A percentile compares a stretch with the other conserved stretches of the same genome.
phyloP scores from a whole-genome alignment of 2,797 vertebrate species.

The Enteromius unitaeniatus region DNA sequence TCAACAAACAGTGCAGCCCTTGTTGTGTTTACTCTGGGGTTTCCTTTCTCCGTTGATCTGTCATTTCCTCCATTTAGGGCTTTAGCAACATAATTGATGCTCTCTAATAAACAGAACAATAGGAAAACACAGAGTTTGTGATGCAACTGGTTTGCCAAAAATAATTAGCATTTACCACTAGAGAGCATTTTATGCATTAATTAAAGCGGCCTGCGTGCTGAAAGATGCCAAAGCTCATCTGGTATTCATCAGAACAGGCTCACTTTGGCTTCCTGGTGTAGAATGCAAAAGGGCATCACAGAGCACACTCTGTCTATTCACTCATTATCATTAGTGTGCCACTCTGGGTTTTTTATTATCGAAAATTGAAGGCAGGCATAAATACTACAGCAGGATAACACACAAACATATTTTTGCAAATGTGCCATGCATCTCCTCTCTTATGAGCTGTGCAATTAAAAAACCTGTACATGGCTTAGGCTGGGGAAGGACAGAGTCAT shows the following conservation, averaged over 20 bases:
- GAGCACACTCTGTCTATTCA: constrained; percentile 54
- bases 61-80: constrained; percentile 39
- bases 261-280: constrained; percentile 47
- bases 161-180: constrained; percentile 49
- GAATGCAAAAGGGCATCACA: constrained; percentile 53
- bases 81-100: constrained; percentile 43
- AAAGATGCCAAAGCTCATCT: constrained; percentile 57
- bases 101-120: constrained; percentile 50
- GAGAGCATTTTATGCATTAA: constrained; percentile 55
- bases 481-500: constrained; percentile 1
- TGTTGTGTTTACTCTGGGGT: constrained; percentile 41
- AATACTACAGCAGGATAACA: constrained; percentile 1
- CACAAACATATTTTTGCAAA: not conserved
- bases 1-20: constrained; percentile 45
- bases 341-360: constrained; percentile 42
- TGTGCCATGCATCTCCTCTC: not conserved
- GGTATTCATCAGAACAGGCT: constrained; percentile 53
- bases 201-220: constrained; percentile 27
- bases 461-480: not conserved
- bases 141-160: constrained; percentile 43
- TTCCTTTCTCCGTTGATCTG: constrained; percentile 35
- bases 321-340: constrained; percentile 50
- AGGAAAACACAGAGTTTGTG: constrained; percentile 46
- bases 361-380: constrained; percentile 4
- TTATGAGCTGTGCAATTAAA: not conserved